Conservation (phyloP, 2,113 vertebrate genomes). For the Tupaia tana region DNA sequence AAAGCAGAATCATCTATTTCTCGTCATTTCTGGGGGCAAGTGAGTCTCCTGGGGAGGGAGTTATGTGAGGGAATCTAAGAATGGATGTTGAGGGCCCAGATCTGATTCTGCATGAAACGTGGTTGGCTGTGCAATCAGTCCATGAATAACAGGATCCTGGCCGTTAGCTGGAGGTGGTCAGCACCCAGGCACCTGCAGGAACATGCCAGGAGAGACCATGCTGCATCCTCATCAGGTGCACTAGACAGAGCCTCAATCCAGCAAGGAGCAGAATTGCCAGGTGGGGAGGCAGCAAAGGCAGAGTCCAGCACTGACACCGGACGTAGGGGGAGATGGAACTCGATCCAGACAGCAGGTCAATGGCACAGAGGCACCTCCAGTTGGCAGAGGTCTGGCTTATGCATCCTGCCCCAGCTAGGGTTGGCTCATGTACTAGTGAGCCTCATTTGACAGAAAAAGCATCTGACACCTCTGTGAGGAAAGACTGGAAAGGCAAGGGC, state of each 20-base stretch:
- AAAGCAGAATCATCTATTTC: not conserved
- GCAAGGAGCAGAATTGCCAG: not conserved
- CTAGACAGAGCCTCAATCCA: not conserved
- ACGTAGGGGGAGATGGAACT: not conserved
- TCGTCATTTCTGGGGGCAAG: not conserved
- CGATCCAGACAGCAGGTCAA: rapidly evolving
- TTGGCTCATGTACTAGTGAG: not conserved
- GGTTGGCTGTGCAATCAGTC: not conserved
- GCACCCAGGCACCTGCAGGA: not conserved
- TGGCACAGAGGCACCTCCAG: not conserved
- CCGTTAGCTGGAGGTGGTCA: not conserved
- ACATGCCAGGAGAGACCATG: not conserved
- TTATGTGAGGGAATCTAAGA: not conserved
- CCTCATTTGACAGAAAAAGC: not conserved
- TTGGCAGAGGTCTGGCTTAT: rapidly evolving
- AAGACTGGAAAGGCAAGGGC: not conserved
- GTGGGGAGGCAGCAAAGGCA: not conserved
- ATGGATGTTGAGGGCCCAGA: not conserved
- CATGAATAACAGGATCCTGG: not conserved
- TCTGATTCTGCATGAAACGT: not conserved
- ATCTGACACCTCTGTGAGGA: not conserved
- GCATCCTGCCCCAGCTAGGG: not conserved
- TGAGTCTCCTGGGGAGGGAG: not conserved
- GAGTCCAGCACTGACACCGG: not conserved
- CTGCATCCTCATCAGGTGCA: not conserved